Evolutionary conservation across 2,797 vertebrate species (phyloP), one percentile per base, ranked within the genome.

Genomic region (Anabas testudineus): DNA sequence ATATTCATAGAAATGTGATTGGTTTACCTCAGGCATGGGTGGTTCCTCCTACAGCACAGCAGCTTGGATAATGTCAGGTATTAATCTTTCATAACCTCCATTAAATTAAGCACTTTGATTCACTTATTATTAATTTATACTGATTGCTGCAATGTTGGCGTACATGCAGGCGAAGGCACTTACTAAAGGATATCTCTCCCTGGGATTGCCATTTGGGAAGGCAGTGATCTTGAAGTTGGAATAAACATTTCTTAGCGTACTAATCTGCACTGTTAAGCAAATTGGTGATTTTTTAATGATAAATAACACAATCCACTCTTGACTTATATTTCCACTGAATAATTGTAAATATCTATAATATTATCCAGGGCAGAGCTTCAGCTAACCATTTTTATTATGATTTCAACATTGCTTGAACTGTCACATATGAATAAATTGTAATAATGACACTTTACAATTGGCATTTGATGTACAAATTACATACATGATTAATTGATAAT

Each of bases 91-190:
- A 93, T 92, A 72, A 83, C 77, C 82, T 69, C 85, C 77, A 88
- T 92, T 90, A 92, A 92, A 89, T 91, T 89, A 88, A 83, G 82
- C 89, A 87, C 91, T 92, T 93, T 91, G 90, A 92, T 92, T 92
- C 68, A 81, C 90, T 84, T 87, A 92, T 93, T 88, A 93, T 91
- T 92, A 93, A 93, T 93, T 91, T 83, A 92, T 84, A 83, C 81
- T 81, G 87, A 92, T 90, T 80, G 87, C 85, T 84, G 78, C 88
- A 82, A 80, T 87, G 85, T 88, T 87, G 85, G 73, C 26, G 64
- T 88, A 84, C 85, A 85, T 41, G 82, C 77, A 60, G 73, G 76
- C 70, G 8, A 49, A 82, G 70, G 76, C 71, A 30, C 74, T 71
- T 63, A 61, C 68, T 76, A 64, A 85, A 88, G 78, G 85, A 88